Evolutionary conservation across 2,888 invertebrate species (phyloP).

Genomic region (Conomelus anceps): DNA sequence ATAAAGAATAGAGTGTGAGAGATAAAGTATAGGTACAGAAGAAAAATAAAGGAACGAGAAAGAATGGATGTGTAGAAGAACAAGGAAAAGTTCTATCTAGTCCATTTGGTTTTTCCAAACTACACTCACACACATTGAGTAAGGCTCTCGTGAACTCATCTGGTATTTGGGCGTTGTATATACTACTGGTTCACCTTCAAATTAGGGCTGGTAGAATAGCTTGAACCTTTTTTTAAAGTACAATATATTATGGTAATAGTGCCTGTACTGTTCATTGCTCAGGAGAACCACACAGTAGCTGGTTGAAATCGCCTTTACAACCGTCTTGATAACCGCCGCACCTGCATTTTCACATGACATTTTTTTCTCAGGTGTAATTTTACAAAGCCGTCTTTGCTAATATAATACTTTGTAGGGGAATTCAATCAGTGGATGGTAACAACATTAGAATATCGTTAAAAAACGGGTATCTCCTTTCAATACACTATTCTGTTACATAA

Average conservation of each 20-base stretch:
- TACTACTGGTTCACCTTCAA: neutral
- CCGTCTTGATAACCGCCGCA: neutral
- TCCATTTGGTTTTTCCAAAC: neutral
- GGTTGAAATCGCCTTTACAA: neutral
- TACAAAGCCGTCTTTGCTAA: neutral
- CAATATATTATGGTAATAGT: neutral
- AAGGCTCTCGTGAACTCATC: neutral
- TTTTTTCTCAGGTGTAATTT: neutral
- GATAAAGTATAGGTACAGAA: neutral
- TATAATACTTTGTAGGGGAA: neutral
- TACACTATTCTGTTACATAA: too few species aligned
- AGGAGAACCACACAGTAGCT: neutral
- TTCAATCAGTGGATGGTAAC: neutral
- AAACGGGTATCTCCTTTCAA: too few species aligned
- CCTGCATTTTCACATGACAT: neutral
- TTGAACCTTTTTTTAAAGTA: neutral
- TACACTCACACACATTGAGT: neutral
- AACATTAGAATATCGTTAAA: too few species aligned
- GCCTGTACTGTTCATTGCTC: neutral
- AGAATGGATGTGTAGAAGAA: neutral
- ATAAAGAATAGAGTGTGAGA: neutral
- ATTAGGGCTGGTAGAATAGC: neutral
- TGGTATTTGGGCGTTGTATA: neutral
- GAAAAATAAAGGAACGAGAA: neutral
- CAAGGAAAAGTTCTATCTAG: neutral